Conservation (phyloP, 2,888 invertebrate genomes). For the Pilophorus perplexus region DNA sequence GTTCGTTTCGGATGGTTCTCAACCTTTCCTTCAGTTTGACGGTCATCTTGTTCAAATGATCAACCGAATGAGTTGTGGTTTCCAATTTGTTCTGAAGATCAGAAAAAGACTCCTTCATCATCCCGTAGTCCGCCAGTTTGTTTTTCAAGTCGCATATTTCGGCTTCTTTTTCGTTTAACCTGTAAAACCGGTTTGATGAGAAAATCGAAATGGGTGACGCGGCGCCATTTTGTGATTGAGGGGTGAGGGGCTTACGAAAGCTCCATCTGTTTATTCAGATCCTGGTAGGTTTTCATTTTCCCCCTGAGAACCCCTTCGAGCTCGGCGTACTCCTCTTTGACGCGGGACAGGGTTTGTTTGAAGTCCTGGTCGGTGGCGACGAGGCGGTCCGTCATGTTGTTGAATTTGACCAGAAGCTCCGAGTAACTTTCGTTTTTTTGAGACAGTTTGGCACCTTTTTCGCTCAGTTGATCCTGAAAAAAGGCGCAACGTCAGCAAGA, state of each 20-base stretch:
- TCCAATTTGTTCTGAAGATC: slow-evolving; percentile 54
- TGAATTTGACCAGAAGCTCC: slow-evolving; percentile 25
- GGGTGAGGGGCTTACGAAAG: slow-evolving; percentile 21
- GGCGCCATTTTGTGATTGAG: too few species aligned
- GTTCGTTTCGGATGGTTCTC: slow-evolving; percentile 72
- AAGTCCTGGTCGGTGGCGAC: slow-evolving; percentile 18
- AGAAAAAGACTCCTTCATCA: slow-evolving; percentile 56
- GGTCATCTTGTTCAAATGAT: slow-evolving; percentile 72
- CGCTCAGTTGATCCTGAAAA: slow-evolving; percentile 30
- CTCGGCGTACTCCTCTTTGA: slow-evolving; percentile 27
- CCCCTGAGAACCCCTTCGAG: slow-evolving; percentile 31
- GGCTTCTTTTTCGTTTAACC: slow-evolving; percentile 42
- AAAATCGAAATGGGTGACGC: too few species aligned
- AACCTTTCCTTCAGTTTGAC: slow-evolving; percentile 70
- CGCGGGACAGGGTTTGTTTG: slow-evolving; percentile 17
- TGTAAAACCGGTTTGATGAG: slow-evolving; percentile 29
- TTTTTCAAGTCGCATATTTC: slow-evolving; percentile 47
- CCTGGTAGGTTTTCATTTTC: slow-evolving; percentile 35
- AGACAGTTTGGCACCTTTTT: slow-evolving; percentile 20
- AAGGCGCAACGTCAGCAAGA: too few species aligned
- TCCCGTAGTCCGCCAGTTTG: slow-evolving; percentile 55
- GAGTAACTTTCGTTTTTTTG: slow-evolving; percentile 24
- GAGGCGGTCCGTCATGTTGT: slow-evolving; percentile 24
- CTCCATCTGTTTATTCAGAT: slow-evolving; percentile 33
- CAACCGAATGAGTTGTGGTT: slow-evolving; percentile 65